Base-by-base conservation (phyloP, 2,113 vertebrate genomes). In the Petaurus breviceps region DNA sequence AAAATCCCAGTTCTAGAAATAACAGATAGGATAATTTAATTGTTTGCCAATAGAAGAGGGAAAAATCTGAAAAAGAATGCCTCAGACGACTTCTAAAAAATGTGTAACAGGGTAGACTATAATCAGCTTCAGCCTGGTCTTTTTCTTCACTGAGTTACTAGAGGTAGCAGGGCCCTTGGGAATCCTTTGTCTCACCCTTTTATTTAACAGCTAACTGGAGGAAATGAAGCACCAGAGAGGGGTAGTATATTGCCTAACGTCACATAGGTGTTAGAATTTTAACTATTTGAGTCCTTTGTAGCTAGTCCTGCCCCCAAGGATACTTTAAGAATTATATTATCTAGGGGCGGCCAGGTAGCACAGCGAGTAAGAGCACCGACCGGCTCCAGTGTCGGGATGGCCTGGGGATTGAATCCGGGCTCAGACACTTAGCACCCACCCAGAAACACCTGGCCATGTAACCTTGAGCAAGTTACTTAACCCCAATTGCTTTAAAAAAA, bases 1-100 rank as follows among this genome's bases (percentile, higher is more conserved):
- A 90, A 55, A 6, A 23, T 94, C 89, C 89, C 92, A 96, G 52
- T 51, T 92, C 55, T 91, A 89, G 90, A 92, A 97, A 43, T 54
- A n/a, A 0, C 52, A 54, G 47, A 91, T 51, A 91, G 3, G 68
- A 90, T 93, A 90, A 46, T 89, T 8, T 1, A 43, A 43, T 84
- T 84, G n/a, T 84, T 84, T 95, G 53, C 93, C 84, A 53, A n/a
- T 57, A 91, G 93, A 95, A 95, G 95, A 93, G 57, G 22, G 9
- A 43, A 50, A 25, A 54, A 50, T 68, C 90, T 90, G 92, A 54
- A 10, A 77, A 3, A 89, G 91, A 91, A 31, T 77, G 37, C 51
- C 54, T 24, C 49, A 51, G 37, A 46, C 43, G 57, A 23, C 51
- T 89, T 8, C 26, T 5, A 53, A 28, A 10, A 12, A 89, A 57